These are phyloP conservation scores for Anabas testudineus DNA, from an alignment of 2,797 vertebrate species.

Conservation along the genomic window DNA sequence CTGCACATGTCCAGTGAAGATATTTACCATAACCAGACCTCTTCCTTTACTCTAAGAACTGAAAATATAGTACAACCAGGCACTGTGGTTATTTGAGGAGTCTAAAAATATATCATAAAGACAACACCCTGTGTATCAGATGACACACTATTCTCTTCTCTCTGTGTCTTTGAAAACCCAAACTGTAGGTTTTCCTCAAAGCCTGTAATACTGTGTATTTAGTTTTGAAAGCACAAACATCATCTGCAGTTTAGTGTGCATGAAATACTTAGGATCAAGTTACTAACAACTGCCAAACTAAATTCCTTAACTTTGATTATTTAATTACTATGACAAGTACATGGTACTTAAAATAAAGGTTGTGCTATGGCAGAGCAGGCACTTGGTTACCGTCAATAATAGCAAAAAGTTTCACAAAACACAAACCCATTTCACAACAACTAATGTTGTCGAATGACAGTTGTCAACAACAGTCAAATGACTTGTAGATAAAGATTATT, in stretches of 20 bases:
- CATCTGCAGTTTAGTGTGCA: background rate
- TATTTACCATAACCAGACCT: conserved; percentile 59
- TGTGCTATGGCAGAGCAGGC: background rate
- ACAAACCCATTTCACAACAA: background rate
- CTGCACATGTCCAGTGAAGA: conserved; percentile 55
- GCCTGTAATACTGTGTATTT: conserved; percentile 4
- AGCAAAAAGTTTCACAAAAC: background rate
- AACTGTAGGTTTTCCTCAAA: conserved; percentile 25
- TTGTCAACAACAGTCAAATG: background rate
- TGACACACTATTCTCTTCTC: conserved; percentile 54
- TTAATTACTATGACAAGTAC: background rate
- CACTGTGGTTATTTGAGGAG: conserved; percentile 73
- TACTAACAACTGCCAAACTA: background rate
- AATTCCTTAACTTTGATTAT: background rate
- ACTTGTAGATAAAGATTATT: background rate
- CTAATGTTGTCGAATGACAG: no score
- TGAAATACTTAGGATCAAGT: background rate
- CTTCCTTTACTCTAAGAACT: conserved; percentile 48
- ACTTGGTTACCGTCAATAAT: background rate
- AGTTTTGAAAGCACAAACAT: conserved; percentile 11
- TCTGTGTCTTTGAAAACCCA: conserved; percentile 21
- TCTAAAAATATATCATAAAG: conserved; percentile 67
- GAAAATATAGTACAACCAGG: conserved; percentile 62
- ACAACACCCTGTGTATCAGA: conserved; percentile 60
- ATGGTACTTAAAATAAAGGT: background rate